Conservation (phyloP, 1,140 invertebrate species). For the Pogonognathellus flavescens region DNA sequence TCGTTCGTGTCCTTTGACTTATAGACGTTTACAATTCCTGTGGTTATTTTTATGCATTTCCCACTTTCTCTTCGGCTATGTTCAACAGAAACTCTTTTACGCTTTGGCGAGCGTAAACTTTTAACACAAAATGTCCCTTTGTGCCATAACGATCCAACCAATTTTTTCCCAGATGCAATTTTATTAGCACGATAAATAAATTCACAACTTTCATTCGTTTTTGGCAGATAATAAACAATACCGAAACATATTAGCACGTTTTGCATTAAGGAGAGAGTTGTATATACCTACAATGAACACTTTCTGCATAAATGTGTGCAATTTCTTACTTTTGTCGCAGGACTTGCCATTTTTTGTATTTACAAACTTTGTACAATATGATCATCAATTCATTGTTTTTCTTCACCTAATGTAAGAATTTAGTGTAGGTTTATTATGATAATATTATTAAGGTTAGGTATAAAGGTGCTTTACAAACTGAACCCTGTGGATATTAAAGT, state of each 20-base stretch:
- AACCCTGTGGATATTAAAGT: too few relatives aligned
- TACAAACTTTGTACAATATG: too few relatives aligned
- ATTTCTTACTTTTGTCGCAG: background rate
- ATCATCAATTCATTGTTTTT: too few relatives aligned
- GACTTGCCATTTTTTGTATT: too few relatives aligned
- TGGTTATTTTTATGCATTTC: slow-evolving; percentile 38
- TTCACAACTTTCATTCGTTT: background rate
- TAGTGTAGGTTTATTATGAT: too few relatives aligned
- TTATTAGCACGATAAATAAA: slow-evolving; percentile 27
- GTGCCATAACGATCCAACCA: background rate
- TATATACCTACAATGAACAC: background rate
- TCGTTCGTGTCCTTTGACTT: slow-evolving; percentile 28
- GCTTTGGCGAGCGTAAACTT: slow-evolving; percentile 8
- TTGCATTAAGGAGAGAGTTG: too few relatives aligned
- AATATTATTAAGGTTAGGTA: too few relatives aligned
- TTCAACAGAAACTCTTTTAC: slow-evolving; percentile 10
- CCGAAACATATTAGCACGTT: background rate
- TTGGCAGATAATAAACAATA: slow-evolving; percentile 15
- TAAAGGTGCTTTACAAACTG: too few relatives aligned
- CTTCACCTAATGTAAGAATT: too few relatives aligned
- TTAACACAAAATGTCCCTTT: background rate
- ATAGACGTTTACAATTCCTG: slow-evolving; percentile 44
- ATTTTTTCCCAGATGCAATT: background rate
- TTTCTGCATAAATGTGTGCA: background rate
- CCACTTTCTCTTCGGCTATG: slow-evolving; percentile 27